Evolutionary conservation across 2,113 vertebrate species (phyloP).

Genomic region (Silurus asotus): DNA sequence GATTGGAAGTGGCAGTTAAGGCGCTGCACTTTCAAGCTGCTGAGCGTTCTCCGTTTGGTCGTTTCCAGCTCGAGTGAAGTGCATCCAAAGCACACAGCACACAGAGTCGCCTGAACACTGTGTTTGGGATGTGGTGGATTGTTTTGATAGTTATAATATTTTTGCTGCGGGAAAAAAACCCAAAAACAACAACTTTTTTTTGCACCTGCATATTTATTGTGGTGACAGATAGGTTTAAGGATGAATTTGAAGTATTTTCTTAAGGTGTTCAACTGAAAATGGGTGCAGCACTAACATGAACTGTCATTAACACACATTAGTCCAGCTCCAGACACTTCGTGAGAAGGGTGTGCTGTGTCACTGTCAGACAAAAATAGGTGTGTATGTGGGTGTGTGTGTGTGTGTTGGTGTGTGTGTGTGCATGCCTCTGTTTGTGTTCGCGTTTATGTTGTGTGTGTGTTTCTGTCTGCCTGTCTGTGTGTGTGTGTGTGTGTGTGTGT

Average conservation of each 20-base stretch:
- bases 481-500: conserved; percentile 18
- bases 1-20: conserved; percentile 41
- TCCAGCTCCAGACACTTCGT: conserved; percentile 23
- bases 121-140: background rate
- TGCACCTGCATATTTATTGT: background rate
- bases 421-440: background rate
- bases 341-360: conserved; percentile 42
- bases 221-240: background rate
- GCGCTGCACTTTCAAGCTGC: conserved; percentile 17
- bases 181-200: background rate
- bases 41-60: background rate
- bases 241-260: background rate
- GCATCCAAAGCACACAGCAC: conserved; percentile 25
- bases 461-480: background rate
- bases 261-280: background rate
- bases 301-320: conserved; percentile 3
- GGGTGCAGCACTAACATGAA: background rate
- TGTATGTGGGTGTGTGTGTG: conserved; percentile 29
- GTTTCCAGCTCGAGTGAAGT: conserved; percentile 24
- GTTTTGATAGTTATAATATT: conserved; percentile 10
- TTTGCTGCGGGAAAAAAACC: background rate
- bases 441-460: background rate
- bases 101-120: background rate
- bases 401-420: background rate
- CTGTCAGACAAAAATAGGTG: conserved; percentile 8